Conservation (phyloP, 2,113 vertebrate genomes). For the Dermatemys mawii region DNA sequence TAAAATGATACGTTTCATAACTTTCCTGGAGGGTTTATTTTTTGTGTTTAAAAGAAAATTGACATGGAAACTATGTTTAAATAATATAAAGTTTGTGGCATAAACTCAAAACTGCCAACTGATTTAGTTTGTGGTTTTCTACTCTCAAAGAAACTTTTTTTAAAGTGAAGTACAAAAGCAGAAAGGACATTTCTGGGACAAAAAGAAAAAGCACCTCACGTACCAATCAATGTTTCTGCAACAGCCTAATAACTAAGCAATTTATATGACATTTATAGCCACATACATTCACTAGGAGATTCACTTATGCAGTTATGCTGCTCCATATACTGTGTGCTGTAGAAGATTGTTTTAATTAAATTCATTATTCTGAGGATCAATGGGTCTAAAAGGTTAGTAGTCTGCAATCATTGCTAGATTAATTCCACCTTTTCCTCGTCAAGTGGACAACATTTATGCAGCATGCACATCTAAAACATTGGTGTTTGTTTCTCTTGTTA, state of each 20-base stretch:
- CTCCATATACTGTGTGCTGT: not conserved
- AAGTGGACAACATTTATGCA: not conserved
- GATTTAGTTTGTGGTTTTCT: not conserved
- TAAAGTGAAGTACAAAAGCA: not conserved
- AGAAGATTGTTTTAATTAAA: not conserved
- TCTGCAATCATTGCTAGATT: not conserved
- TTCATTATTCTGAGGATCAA: not conserved
- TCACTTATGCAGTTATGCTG: not conserved
- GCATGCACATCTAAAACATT: not conserved
- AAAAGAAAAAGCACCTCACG: not conserved
- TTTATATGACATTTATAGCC: not conserved
- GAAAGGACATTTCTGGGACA: conserved; percentile 5
- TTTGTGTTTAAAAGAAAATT: not conserved
- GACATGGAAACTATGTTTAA: not conserved
- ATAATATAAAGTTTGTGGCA: not conserved
- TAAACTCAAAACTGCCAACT: not conserved
- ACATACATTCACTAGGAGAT: not conserved
- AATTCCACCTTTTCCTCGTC: not conserved
- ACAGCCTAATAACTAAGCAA: conserved; percentile 34
- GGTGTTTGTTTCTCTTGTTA: fast-evolving
- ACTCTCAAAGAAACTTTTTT: not conserved
- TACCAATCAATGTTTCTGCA: conserved; percentile 10
- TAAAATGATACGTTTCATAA: not conserved
- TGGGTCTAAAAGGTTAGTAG: not conserved
- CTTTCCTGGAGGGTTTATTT: not conserved